These are phyloP conservation scores for Lerema accius DNA, from an alignment of 1,140 invertebrate species.

Conservation along the genomic window DNA sequence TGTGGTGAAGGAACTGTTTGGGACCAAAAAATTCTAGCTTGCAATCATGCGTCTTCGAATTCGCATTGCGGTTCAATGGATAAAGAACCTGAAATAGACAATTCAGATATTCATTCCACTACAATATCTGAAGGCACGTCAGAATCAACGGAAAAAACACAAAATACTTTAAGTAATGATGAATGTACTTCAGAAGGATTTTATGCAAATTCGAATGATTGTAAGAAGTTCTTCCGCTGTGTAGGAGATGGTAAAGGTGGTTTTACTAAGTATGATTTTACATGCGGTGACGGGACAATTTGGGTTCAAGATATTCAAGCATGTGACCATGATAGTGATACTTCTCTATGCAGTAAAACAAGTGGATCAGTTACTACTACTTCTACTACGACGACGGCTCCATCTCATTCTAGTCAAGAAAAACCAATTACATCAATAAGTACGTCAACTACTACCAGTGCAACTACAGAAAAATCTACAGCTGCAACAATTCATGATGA, in stretches of 20 bases:
- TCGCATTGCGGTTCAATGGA: conserved; percentile 33
- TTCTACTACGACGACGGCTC: conserved; percentile 38
- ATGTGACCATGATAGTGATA: conserved; percentile 87
- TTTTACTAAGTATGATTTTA: conserved; percentile 87
- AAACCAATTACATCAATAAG: conserved; percentile 12
- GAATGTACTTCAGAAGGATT: conserved; percentile 85
- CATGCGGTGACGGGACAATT: conserved; percentile 88
- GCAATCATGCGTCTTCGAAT: conserved; percentile 72
- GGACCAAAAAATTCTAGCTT: conserved; percentile 83
- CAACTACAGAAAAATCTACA: conserved; percentile 5
- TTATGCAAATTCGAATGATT: conserved; percentile 86
- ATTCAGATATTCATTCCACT: neutral
- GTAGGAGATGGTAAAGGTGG: conserved; percentile 84
- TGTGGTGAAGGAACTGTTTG: conserved; percentile 81
- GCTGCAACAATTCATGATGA: conserved; percentile 38
- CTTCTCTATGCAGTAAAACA: conserved; percentile 58
- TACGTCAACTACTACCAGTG: conserved; percentile 12
- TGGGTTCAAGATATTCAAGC: conserved; percentile 87
- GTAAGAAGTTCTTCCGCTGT: conserved; percentile 91
- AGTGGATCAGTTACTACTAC: conserved; percentile 39
- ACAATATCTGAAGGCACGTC: neutral
- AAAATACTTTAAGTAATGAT: conserved; percentile 33
- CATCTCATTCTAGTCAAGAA: conserved; percentile 23
- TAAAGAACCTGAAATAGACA: conserved; percentile 1
- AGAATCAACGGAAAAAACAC: conserved; percentile 20